A percentile compares a stretch with the other conserved stretches of the same genome.
Evolutionary conservation across 2,888 invertebrate genomes (phyloP).

Genomic region (Eupithecia insigniata): DNA sequence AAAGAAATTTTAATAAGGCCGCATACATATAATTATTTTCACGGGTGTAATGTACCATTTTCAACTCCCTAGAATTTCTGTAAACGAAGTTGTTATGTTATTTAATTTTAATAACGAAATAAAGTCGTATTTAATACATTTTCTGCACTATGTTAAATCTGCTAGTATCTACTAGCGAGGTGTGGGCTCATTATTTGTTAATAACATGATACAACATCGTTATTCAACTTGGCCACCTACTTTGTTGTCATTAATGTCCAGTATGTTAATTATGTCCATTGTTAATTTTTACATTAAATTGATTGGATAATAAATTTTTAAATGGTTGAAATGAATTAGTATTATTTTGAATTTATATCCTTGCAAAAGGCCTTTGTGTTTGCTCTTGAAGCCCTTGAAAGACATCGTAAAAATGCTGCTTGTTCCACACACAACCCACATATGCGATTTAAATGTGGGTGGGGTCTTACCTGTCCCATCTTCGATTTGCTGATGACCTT

Average conservation of each 20-base stretch:
- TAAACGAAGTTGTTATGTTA: no score
- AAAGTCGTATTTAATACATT: no score
- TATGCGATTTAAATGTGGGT: no score
- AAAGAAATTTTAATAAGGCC: neutral
- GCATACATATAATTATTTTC: neutral
- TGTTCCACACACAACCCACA: no score
- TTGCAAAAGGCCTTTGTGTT: neutral
- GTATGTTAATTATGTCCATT: neutral
- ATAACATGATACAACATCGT: neutral
- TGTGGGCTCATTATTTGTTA: neutral
- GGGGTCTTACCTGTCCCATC: no score
- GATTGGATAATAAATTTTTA: neutral
- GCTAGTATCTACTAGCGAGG: neutral
- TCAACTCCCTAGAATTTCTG: neutral
- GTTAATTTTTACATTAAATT: neutral
- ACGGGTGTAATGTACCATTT: neutral
- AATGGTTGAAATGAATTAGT: neutral
- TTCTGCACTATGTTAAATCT: no score
- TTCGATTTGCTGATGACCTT: no score
- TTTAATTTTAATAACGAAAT: no score
- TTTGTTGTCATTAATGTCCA: neutral
- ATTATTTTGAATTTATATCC: neutral
- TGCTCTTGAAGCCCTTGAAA: neutral
- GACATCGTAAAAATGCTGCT: neutral
- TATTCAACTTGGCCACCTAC: neutral